These are phyloP conservation scores for Salvator merianae DNA, from an alignment of 2,113 vertebrate species.

Conservation along the genomic window DNA sequence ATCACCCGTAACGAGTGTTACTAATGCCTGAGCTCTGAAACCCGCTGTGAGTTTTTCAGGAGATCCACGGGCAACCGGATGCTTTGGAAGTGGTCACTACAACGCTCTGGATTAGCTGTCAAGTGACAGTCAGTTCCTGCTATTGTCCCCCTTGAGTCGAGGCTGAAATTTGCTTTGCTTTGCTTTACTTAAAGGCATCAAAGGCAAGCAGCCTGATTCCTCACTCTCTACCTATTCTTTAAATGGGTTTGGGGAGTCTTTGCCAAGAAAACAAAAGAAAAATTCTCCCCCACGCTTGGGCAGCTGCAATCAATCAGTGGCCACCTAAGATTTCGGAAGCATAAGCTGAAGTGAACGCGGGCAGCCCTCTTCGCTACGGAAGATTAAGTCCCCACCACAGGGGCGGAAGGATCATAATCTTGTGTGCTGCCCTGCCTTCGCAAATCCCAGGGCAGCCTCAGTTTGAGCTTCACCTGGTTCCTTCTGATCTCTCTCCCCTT, in stretches of 20 bases:
- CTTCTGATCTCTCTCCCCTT: neutral
- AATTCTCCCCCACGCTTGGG: neutral
- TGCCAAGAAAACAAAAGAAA: neutral
- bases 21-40: too few species aligned
- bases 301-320: conserved; percentile 6
- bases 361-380: neutral
- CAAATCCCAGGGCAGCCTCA: neutral
- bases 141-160: neutral
- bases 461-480: neutral
- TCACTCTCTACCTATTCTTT: neutral
- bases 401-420: neutral
- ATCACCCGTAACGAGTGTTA: too few species aligned
- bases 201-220: neutral
- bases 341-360: neutral
- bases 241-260: neutral
- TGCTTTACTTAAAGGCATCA: neutral
- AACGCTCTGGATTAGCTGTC: too few species aligned
- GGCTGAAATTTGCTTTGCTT: neutral
- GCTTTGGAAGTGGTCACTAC: too few species aligned
- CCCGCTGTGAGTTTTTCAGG: too few species aligned
- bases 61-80: too few species aligned
- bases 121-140: neutral
- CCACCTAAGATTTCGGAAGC: neutral
- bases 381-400: neutral
- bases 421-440: neutral